A percentile compares a stretch with the other conserved stretches of the same genome.
Evolutionary conservation across 64 coral and sea anemone species (phyloP).

Genomic region (Acropora tenuis): DNA sequence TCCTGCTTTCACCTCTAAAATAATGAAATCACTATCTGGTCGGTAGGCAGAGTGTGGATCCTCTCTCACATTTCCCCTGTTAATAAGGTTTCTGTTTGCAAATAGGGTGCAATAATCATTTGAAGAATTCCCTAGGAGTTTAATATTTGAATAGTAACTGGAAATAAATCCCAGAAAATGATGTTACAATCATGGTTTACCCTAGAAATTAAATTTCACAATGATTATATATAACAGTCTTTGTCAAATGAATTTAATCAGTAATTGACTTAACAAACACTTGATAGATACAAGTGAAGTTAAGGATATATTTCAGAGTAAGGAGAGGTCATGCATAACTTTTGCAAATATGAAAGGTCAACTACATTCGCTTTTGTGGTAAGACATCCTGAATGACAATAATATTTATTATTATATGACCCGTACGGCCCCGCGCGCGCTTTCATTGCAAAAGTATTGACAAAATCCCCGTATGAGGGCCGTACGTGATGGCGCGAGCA

Average conservation of each 20-base stretch:
- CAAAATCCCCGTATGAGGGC: too few relatives aligned
- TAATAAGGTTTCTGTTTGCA: too few relatives aligned
- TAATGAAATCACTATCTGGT: neutral
- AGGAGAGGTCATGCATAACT: neutral
- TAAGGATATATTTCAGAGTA: neutral
- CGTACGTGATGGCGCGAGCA: too few relatives aligned
- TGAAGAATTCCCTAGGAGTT: conserved; percentile 22
- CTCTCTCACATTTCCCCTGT: too few relatives aligned
- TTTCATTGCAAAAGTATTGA: too few relatives aligned
- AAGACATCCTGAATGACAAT: conserved; percentile 18
- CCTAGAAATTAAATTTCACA: neutral
- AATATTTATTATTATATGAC: neutral
- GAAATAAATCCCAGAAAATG: neutral
- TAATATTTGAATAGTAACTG: conserved; percentile 9
- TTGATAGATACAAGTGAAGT: conserved; percentile 9
- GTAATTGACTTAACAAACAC: neutral
- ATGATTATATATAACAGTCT: conserved; percentile 15
- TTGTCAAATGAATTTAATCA: neutral
- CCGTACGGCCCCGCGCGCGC: too few relatives aligned
- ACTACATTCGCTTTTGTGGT: neutral
- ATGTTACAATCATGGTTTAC: conserved; percentile 6
- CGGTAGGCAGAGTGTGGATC: too few relatives aligned
- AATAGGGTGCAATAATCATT: neutral
- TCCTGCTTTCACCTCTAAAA: conserved; percentile 39
- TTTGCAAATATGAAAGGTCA: conserved; percentile 8